Percentiles rank a stretch among this genome's conserved stretches.
Conservation (phyloP, 1,140 invertebrate genomes). For the Ostrea denselamellosa region DNA sequence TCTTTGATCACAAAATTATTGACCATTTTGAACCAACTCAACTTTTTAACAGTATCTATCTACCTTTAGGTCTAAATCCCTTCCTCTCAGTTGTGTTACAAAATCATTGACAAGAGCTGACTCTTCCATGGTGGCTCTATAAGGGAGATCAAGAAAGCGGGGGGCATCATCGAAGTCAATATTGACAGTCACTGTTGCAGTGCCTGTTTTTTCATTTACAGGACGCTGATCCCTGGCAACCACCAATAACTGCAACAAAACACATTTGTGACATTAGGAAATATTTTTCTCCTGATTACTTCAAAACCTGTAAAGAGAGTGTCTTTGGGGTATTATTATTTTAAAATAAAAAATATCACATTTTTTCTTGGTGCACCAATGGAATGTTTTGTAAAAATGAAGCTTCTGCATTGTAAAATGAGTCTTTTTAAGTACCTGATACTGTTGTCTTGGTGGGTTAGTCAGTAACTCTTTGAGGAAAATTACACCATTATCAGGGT, state of each 20-base stretch:
- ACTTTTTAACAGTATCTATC: neutral
- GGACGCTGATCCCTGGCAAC: slow-evolving; percentile 91
- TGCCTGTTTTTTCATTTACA: slow-evolving; percentile 89
- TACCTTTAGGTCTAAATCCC: slow-evolving; percentile 54
- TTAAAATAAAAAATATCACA: no score
- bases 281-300: no score
- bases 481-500: slow-evolving; percentile 64
- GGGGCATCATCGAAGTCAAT: slow-evolving; percentile 89
- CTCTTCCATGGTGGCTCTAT: slow-evolving; percentile 48
- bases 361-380: no score
- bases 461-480: slow-evolving; percentile 64
- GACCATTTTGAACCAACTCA: no score
- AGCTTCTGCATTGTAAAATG: no score
- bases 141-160: slow-evolving; percentile 83
- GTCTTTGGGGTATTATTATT: no score
- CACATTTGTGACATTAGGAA: no score
- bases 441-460: slow-evolving; percentile 81
- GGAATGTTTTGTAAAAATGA: no score
- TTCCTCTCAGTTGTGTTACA: slow-evolving; percentile 51
- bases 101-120: slow-evolving; percentile 22
- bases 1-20: no score
- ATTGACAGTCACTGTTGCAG: slow-evolving; percentile 89
- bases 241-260: slow-evolving; percentile 82
- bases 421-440: slow-evolving; percentile 83
- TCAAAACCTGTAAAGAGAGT: no score